phyloP scores from a whole-genome alignment of 1,140 invertebrate genomes.

The Caenorhabditis brenneri region DNA sequence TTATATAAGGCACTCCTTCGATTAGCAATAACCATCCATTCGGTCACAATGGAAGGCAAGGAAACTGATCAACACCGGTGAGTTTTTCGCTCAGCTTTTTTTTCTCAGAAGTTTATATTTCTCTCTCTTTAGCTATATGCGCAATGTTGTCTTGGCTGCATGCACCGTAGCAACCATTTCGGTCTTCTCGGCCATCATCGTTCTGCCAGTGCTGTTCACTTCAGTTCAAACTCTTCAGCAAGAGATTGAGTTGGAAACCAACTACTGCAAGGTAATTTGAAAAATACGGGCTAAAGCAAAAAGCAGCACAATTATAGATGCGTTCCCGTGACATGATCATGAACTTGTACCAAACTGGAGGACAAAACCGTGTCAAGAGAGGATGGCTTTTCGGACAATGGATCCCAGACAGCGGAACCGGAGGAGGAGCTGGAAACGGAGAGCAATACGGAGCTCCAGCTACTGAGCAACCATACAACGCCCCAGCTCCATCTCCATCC shows the following conservation, averaged over 20 bases:
- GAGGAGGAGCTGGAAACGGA: conserved; percentile 55
- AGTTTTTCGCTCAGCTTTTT: conserved; percentile 47
- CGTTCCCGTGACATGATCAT: conserved; percentile 39
- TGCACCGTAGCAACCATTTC: conserved; percentile 52
- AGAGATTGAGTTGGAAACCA: conserved; percentile 53
- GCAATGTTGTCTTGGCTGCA: conserved; percentile 51
- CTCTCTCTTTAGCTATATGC: conserved; percentile 55
- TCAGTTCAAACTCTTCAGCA: conserved; percentile 55
- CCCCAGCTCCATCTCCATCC: conserved; percentile 1
- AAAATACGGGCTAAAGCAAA: neutral
- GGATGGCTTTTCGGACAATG: conserved; percentile 62
- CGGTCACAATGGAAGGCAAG: conserved; percentile 19
- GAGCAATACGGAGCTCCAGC: conserved; percentile 48
- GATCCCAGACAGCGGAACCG: conserved; percentile 58
- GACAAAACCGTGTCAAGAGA: conserved; percentile 47
- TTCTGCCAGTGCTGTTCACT: conserved; percentile 55
- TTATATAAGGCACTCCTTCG: neutral
- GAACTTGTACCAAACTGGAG: neutral
- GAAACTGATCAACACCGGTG: conserved; percentile 61
- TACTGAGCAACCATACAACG: conserved; percentile 30
- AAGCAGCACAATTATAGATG: neutral
- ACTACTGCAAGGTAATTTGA: conserved; percentile 57
- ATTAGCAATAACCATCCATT: conserved; percentile 32
- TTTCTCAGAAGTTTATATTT: neutral
- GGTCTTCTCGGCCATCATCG: conserved; percentile 52